Base-by-base conservation (phyloP, 2,797 vertebrate species). In the Cephalopachus bancanus region DNA sequence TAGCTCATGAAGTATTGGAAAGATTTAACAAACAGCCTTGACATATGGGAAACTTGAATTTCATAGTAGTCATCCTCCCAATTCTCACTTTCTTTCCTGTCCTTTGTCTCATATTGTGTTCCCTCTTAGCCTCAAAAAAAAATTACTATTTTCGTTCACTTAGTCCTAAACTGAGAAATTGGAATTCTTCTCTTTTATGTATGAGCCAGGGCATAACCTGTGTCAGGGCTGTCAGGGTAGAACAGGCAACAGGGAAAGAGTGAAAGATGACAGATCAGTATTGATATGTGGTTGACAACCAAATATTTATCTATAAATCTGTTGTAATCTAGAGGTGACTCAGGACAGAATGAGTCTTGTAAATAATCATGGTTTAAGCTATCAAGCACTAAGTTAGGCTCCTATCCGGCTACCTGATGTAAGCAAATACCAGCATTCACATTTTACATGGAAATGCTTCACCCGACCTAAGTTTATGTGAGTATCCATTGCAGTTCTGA, bases 391-490 rank as follows among this genome's bases (percentile, higher is more conserved):
- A 83, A 67, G 9, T 17, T 60, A 53, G 28, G 69, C 26, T 90
- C 16, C 53, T 69, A 51, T 83, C 91, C 67, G 96, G 53, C 9
- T 80, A 12, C 28, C 85, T 90, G 65, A 33, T 37, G 62, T 26
- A 71, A 95, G 28, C 51, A 93, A 80, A 92, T 59, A 53, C 12
- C 28, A 62, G 24, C 51, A 81, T 53, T 53, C 69, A 79, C 8
- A 81, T 87, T 80, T 93, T 60, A 65, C 33, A 15, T 93, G 79
- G n/a, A 69, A 90, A 85, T 81, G 28, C 85, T 85, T 89, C 60
- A 53, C 33, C 37, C 75, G 37, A 59, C 22, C 28, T 65, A 80
- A 53, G 55, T 60, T 84, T 53, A 60, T n/a, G 28, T 44, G 37
- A 84, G 5, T 79, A 83, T 67, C 60, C 55, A 72, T 30, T 64